Evolutionary conservation across 2,113 vertebrate species (phyloP).

Genomic region (Forbesichthys papilliferus): DNA sequence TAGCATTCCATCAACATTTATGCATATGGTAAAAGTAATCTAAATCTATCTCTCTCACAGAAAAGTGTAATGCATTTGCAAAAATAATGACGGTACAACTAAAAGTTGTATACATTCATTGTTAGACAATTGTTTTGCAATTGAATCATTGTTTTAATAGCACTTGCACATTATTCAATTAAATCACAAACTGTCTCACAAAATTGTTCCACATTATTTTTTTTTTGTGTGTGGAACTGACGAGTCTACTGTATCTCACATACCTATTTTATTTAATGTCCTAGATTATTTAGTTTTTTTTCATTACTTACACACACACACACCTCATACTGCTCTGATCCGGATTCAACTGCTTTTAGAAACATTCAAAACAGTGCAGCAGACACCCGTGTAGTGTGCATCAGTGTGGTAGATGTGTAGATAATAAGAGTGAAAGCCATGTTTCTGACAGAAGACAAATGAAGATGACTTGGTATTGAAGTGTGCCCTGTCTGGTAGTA

Average conservation of each 20-base stretch:
- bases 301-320: conserved; percentile 34
- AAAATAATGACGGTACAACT: too few relatives aligned
- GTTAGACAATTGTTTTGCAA: too few relatives aligned
- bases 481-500: conserved; percentile 29
- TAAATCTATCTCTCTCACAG: too few relatives aligned
- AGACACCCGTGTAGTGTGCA: conserved; percentile 10
- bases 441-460: conserved; percentile 8
- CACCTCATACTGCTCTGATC: conserved; percentile 66
- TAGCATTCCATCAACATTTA: neutral
- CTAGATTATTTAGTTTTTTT: conserved; percentile 12
- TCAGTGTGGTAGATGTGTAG: neutral
- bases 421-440: conserved; percentile 3
- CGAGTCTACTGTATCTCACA: neutral
- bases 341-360: conserved; percentile 72
- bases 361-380: conserved; percentile 42
- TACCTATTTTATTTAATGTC: neutral
- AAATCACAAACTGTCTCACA: neutral
- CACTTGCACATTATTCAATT: too few relatives aligned
- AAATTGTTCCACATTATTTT: neutral
- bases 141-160: too few relatives aligned
- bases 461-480: conserved; percentile 1
- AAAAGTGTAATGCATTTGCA: too few relatives aligned
- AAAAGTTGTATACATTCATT: too few relatives aligned
- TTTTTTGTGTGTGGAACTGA: neutral
- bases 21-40: neutral